Conservation (phyloP, 1,140 invertebrate species). For the Pinna nobilis region DNA sequence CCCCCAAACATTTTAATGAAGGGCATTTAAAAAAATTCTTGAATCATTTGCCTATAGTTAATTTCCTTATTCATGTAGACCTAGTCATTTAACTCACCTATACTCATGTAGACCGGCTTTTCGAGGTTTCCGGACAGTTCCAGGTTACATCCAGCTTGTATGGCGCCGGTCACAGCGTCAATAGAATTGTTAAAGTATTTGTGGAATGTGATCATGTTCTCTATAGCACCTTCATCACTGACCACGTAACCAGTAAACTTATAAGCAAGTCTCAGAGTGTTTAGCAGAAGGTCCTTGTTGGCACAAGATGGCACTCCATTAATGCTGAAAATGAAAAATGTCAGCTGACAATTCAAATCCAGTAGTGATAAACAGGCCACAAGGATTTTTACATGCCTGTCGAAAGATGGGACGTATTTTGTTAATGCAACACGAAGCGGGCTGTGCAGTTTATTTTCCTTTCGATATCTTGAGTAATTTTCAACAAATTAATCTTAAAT, state of each 20-base stretch:
- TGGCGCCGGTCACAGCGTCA: slow-evolving; percentile 61
- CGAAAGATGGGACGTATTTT: too few relatives aligned
- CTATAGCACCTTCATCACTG: slow-evolving; percentile 69
- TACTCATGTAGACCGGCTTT: background rate
- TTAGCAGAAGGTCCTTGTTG: slow-evolving; percentile 65
- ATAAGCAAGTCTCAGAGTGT: slow-evolving; percentile 65
- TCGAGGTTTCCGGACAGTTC: slow-evolving; percentile 53
- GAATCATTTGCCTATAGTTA: too few relatives aligned
- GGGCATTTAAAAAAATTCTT: too few relatives aligned
- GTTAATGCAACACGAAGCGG: too few relatives aligned
- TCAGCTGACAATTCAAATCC: background rate
- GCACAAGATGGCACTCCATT: slow-evolving; percentile 71
- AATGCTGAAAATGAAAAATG: slow-evolving; percentile 53
- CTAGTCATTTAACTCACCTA: background rate
- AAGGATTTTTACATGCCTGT: too few relatives aligned
- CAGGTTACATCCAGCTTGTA: slow-evolving; percentile 70
- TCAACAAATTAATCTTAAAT: too few relatives aligned
- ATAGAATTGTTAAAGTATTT: slow-evolving; percentile 58
- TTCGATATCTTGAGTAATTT: too few relatives aligned
- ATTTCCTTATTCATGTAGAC: too few relatives aligned
- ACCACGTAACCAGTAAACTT: slow-evolving; percentile 71
- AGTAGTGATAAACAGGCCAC: background rate
- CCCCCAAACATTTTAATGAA: too few relatives aligned
- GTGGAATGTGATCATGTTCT: slow-evolving; percentile 63
- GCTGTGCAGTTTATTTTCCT: too few relatives aligned